Evolutionary conservation across 2,888 invertebrate species (phyloP), one percentile per base, ranked within the genome.

Genomic region (Arrhopalites spinosus): DNA sequence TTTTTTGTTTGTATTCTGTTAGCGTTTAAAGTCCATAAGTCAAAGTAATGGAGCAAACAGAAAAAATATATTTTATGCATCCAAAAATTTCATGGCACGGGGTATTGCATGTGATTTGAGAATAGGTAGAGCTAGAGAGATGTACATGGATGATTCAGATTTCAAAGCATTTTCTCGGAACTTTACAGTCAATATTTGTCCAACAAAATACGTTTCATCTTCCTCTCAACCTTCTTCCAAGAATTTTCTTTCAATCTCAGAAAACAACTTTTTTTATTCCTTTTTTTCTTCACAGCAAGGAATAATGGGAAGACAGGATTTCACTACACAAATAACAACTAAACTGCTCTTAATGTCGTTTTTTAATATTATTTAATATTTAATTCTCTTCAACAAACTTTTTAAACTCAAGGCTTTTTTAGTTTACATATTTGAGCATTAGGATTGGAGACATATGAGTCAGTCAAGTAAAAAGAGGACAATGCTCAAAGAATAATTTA

Each of bases 1-100:
- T 45, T 45, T 45, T 7, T 45, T 11, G 45, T 45, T 45, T 45
- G 45, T 45, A 45, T 15, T 45, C 45, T 11, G 7, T 7, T 45
- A 45, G 7, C 8, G 7, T 45, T 45, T 11, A 11, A 45, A 7
- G 15, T 45, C 7, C 15, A 45, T 45, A 45, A 74, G 74, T 74
- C 66, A 74, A 59, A 74, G 74, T 74, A 74, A 74, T 74, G 74
- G 74, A 74, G 74, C 74, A 74, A 74, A 74, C 68, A 74, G 67
- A 68, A 68, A 74, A 74, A 66, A 74, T 68, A 59, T 23, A 56
- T 56, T 13, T 20, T 56, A 20, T 56, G n/a, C 56, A 59, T 25
- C n/a, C n/a, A n/a, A n/a, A n/a, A n/a, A n/a, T n/a, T n/a, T n/a
- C n/a, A n/a, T n/a, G n/a, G n/a, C n/a, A n/a, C n/a, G n/a, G n/a